These are phyloP conservation scores for Isurus oxyrinchus DNA, from an alignment of 2,113 vertebrate genomes.

Conservation along the genomic window DNA sequence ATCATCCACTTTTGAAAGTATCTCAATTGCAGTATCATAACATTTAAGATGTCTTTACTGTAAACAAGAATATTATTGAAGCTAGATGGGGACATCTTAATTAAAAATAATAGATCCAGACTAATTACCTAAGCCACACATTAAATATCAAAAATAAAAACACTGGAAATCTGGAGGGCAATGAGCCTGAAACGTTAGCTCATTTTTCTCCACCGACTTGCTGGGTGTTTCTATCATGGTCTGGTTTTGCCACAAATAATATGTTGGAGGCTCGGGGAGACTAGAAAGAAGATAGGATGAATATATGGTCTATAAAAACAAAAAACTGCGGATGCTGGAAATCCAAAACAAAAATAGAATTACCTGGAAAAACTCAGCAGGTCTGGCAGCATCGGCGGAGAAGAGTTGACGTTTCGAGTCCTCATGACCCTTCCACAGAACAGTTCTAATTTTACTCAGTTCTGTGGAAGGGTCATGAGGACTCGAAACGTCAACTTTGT, in stretches of 20 bases:
- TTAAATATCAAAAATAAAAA: not conserved
- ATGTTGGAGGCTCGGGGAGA: not conserved
- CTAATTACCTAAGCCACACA: not conserved
- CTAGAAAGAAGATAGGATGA: not conserved
- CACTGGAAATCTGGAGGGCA: not conserved
- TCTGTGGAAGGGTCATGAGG: no score
- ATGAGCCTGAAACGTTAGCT: not conserved
- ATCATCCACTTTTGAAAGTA: not conserved
- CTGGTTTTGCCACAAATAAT: not conserved
- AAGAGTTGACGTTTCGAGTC: no score
- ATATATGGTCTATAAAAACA: not conserved
- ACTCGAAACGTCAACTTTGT: no score
- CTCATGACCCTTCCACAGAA: no score
- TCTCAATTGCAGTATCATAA: not conserved
- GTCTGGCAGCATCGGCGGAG: no score
- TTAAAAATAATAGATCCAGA: not conserved
- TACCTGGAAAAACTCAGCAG: no score
- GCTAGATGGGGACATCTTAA: not conserved
- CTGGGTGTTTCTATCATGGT: not conserved
- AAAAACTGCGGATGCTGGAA: no score
- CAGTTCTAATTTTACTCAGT: no score
- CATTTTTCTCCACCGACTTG: not conserved
- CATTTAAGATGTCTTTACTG: not conserved
- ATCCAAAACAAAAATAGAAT: no score
- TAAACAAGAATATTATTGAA: not conserved